Percentiles rank a stretch among this genome's conserved stretches.
These are phyloP conservation scores for Ornithoptera priamus DNA, from an alignment of 2,888 invertebrate species.

Conservation along the genomic window DNA sequence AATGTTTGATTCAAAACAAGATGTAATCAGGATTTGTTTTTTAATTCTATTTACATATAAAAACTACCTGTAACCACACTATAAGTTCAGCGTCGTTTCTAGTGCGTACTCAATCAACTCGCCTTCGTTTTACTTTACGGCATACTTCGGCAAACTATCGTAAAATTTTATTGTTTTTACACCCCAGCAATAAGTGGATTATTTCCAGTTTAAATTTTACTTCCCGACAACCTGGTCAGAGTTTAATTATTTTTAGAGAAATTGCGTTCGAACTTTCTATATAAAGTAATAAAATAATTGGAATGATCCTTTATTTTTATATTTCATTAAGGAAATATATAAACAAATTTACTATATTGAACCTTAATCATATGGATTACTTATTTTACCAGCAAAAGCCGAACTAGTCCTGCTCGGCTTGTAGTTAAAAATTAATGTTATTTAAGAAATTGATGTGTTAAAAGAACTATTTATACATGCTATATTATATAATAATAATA, in stretches of 20 bases:
- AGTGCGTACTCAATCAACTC: conserved; percentile 24
- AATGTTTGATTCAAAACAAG: no score
- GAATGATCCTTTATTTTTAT: background rate
- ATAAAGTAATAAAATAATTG: background rate
- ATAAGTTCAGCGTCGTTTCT: conserved; percentile 19
- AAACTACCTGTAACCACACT: conserved; percentile 2
- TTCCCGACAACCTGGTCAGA: conserved; percentile 1
- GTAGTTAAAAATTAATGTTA: no score
- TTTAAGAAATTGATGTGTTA: no score
- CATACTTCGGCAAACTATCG: conserved; percentile 25
- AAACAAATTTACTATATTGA: background rate
- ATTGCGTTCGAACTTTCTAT: background rate
- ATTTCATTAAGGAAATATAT: background rate
- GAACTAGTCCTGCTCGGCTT: no score
- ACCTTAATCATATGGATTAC: no score
- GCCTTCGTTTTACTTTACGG: conserved; percentile 17
- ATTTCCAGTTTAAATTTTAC: conserved; percentile 21
- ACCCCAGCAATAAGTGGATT: conserved; percentile 14
- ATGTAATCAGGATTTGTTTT: background rate
- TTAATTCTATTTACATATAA: background rate
- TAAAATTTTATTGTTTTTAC: conserved; percentile 29
- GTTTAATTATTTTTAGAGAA: background rate
- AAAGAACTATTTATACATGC: no score
- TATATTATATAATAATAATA: no score
- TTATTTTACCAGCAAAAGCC: no score